phyloP scores from a whole-genome alignment of 1,140 invertebrate species.

The Diachasma alloeum region DNA sequence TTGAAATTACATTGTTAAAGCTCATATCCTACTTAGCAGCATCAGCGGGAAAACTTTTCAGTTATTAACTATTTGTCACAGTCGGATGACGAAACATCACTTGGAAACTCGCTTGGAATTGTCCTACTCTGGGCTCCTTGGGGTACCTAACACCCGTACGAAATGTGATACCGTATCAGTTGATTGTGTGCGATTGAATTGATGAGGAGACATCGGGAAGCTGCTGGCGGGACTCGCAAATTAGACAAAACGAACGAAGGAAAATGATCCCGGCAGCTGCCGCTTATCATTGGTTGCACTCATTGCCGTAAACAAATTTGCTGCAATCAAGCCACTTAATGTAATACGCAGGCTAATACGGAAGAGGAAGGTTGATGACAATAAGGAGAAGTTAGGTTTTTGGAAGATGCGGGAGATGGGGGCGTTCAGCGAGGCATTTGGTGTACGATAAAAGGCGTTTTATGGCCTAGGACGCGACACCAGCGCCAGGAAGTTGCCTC shows the following conservation, averaged over 20 bases:
- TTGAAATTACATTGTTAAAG: not conserved
- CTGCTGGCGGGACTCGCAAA: not conserved
- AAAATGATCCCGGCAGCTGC: not conserved
- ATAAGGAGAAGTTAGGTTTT: not conserved
- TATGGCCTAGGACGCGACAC: not conserved
- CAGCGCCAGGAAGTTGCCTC: too few relatives aligned
- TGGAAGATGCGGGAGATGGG: not conserved
- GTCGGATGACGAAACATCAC: not conserved
- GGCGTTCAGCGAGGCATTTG: too few relatives aligned
- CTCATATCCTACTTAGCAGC: conserved; percentile 4
- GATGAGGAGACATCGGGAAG: not conserved
- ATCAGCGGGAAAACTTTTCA: not conserved
- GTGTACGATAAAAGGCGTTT: not conserved
- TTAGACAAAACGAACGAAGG: not conserved
- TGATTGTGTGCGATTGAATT: not conserved
- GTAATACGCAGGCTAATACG: not conserved
- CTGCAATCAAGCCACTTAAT: conserved; percentile 13
- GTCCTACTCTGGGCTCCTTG: not conserved
- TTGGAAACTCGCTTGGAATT: not conserved
- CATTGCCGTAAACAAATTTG: conserved; percentile 6
- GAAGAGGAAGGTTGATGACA: not conserved
- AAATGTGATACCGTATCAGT: not conserved
- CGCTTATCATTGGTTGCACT: not conserved
- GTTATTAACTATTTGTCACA: conserved; percentile 16
- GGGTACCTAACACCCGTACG: not conserved